phyloP scores from a whole-genome alignment of 2,113 vertebrate species.

The Callocephalon fimbriatum region DNA sequence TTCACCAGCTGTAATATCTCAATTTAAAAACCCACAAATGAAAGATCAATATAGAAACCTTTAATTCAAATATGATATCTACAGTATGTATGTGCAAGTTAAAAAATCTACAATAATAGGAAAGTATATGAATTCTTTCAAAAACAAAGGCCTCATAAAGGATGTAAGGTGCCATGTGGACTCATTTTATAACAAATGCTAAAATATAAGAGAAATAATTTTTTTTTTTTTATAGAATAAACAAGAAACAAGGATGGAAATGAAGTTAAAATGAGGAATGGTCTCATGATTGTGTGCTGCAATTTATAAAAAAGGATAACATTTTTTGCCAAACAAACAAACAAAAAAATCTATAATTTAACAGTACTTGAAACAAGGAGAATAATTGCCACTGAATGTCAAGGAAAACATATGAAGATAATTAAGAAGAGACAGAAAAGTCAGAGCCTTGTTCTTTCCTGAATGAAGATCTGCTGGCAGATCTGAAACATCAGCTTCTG shows the following conservation, averaged over 20 bases:
- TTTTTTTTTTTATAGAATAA: not conserved
- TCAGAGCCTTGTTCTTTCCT: not conserved
- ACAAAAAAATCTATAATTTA: not conserved
- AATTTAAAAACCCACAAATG: not conserved
- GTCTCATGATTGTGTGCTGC: fast-evolving
- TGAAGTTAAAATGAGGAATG: not conserved
- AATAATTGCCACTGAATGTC: not conserved
- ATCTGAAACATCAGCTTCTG: not conserved
- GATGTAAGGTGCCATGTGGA: not conserved
- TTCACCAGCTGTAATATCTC: not conserved
- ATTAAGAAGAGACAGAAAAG: not conserved
- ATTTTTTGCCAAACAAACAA: not conserved
- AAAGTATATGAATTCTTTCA: not conserved
- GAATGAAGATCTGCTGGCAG: not conserved
- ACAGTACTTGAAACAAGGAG: not conserved
- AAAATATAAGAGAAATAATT: not conserved
- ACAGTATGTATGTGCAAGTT: not conserved
- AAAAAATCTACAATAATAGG: not conserved
- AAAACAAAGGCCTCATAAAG: not conserved
- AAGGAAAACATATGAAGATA: not conserved
- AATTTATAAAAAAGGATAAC: not conserved
- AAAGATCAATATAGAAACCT: not conserved
- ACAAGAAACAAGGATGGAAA: not conserved
- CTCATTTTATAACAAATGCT: not conserved
- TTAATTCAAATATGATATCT: not conserved